Evolutionary conservation across 2,113 vertebrate genomes (phyloP).

Genomic region (Fregata magnificens): DNA sequence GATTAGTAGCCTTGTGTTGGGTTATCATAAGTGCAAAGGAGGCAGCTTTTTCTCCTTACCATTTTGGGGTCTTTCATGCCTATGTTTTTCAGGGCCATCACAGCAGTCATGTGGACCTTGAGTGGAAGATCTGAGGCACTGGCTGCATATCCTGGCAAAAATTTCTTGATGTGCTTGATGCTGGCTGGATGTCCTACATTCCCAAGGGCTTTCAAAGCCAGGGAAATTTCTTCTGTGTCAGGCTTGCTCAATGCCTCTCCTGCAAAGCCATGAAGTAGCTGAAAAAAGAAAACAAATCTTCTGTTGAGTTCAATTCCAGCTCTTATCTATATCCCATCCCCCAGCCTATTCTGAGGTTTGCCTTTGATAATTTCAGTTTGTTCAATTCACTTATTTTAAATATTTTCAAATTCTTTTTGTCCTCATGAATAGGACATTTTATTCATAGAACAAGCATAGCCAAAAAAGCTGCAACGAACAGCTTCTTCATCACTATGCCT

Average conservation of each 20-base stretch:
- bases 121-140: neutral
- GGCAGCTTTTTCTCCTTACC: slow-evolving; percentile 40
- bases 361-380: slow-evolving; percentile 16
- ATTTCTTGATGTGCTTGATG: slow-evolving; percentile 68
- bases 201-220: slow-evolving; percentile 66
- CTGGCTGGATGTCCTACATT: slow-evolving; percentile 59
- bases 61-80: slow-evolving; percentile 51
- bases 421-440: slow-evolving; percentile 53
- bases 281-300: slow-evolving; percentile 9
- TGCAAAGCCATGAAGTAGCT: slow-evolving; percentile 66
- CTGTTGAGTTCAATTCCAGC: neutral
- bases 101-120: slow-evolving; percentile 6
- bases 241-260: slow-evolving; percentile 34
- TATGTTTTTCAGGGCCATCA: slow-evolving; percentile 62
- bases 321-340: slow-evolving; percentile 1
- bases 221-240: slow-evolving; percentile 37
- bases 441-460: slow-evolving; percentile 18
- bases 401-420: slow-evolving; percentile 11
- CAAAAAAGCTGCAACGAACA: neutral
- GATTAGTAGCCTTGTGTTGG: neutral
- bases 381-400: slow-evolving; percentile 22
- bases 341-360: neutral
- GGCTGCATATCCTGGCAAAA: slow-evolving; percentile 54
- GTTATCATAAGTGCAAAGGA: neutral
- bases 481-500: neutral